These are phyloP conservation scores for Zosterops pallidus DNA, from an alignment of 2,113 vertebrate genomes.

Conservation along the genomic window DNA sequence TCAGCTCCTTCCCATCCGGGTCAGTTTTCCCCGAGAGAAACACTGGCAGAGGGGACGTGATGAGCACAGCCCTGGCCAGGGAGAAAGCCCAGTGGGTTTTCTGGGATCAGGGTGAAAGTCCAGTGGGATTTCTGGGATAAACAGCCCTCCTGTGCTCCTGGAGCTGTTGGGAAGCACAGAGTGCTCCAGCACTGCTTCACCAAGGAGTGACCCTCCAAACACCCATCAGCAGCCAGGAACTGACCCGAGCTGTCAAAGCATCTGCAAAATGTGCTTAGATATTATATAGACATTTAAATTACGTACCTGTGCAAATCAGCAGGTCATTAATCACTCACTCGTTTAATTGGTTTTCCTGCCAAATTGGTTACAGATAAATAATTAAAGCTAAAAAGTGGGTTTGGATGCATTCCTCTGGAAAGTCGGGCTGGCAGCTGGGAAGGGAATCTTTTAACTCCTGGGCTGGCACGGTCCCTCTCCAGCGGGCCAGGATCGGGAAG, in stretches of 20 bases:
- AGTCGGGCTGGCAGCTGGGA: conserved; percentile 35
- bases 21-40: neutral
- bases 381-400: conserved; percentile 70
- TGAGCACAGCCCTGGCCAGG: rapidly evolving
- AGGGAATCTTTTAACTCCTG: conserved; percentile 1
- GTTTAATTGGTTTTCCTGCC: conserved; percentile 74
- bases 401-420: conserved; percentile 65
- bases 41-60: neutral
- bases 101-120: rapidly evolving
- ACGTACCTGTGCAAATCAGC: conserved; percentile 66
- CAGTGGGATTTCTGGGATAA: neutral
- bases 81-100: neutral
- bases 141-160: neutral
- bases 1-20: neutral
- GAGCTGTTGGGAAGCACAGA: rapidly evolving
- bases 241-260: neutral
- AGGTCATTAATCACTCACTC: conserved; percentile 71
- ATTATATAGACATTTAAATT: conserved; percentile 72
- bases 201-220: neutral
- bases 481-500: rapidly evolving
- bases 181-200: neutral
- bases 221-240: neutral
- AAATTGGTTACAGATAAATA: conserved; percentile 76
- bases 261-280: conserved; percentile 45
- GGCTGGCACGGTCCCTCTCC: neutral